Evolutionary conservation across 2,888 invertebrate species (phyloP).

Genomic region (Acleris holmiana): DNA sequence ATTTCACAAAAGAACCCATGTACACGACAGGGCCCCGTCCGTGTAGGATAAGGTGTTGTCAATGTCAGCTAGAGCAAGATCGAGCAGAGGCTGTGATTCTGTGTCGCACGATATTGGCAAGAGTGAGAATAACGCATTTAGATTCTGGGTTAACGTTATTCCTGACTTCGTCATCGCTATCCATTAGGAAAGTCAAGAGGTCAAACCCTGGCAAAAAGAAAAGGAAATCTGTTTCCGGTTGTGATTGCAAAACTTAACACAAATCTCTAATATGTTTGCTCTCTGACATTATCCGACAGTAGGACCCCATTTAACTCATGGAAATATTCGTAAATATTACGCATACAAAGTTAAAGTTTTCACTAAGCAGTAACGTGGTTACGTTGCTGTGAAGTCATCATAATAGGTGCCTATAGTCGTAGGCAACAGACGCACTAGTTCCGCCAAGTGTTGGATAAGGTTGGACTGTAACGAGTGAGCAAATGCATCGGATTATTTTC

Average conservation of each 20-base stretch:
- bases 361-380: background rate
- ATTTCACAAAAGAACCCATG: no score
- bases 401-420: background rate
- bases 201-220: background rate
- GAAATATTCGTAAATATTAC: no score
- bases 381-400: background rate
- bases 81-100: no score
- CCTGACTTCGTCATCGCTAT: background rate
- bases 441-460: conserved; percentile 22
- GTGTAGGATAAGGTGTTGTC: no score
- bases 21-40: no score
- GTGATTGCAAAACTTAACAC: no score
- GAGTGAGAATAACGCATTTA: background rate
- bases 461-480: conserved; percentile 19
- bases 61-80: no score
- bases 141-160: background rate
- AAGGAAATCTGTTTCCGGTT: no score
- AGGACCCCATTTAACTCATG: no score
- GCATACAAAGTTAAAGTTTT: background rate
- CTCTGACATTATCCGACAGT: no score
- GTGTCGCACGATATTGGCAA: background rate
- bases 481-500: conserved; percentile 33
- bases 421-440: conserved; percentile 8
- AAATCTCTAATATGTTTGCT: no score
- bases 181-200: background rate